phyloP scores from a whole-genome alignment of 30 jellyfish, hydroid and myxozoan species.

The Turritopsis rubra region DNA sequence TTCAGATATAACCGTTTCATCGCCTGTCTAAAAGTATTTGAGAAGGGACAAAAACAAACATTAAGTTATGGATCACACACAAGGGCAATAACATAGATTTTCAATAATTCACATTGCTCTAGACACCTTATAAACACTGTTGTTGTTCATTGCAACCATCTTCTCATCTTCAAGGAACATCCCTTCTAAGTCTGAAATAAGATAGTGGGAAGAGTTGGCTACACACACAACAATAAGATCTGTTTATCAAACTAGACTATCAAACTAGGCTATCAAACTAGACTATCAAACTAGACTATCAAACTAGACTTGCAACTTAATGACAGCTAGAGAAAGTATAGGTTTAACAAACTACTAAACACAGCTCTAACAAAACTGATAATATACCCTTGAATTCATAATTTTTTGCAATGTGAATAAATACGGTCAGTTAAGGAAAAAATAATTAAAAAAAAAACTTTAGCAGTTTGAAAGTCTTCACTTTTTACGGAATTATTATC shows the following conservation, averaged over 20 bases:
- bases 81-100: not conserved
- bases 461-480: not conserved
- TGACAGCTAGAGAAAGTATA: no score
- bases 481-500: not conserved
- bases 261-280: not conserved
- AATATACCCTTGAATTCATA: no score
- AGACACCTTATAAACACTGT: slow-evolving; percentile 30
- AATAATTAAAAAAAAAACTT: not conserved
- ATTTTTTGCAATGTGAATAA: no score
- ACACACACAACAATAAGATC: not conserved
- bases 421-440: not conserved
- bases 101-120: no score
- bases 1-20: slow-evolving; percentile 16
- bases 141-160: slow-evolving; percentile 13
- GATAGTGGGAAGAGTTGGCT: no score
- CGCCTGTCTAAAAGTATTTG: not conserved
- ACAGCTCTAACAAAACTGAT: no score
- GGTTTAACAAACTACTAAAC: no score
- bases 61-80: not conserved
- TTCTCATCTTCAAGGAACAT: slow-evolving; percentile 68
- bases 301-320: no score
- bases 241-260: not conserved
- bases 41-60: not conserved
- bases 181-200: slow-evolving; percentile 48
- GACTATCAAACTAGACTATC: no score